Percentiles rank a stretch among this genome's conserved stretches.
Conservation (phyloP, 2,888 invertebrate species). For the Scelioninae gen. 2 region DNA sequence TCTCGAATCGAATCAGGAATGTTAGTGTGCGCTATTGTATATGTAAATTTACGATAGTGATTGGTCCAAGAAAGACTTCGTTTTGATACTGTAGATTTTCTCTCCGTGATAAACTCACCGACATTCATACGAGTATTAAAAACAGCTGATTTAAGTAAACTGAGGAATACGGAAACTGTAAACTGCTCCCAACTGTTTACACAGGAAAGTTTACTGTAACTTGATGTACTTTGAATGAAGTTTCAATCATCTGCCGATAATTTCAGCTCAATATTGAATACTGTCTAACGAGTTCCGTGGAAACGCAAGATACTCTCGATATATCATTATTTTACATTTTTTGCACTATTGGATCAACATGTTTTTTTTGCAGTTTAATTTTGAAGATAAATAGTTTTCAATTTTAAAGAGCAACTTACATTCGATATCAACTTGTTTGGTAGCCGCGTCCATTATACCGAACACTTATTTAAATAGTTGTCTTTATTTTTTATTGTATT, state of each 20-base stretch:
- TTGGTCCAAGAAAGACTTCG: not conserved
- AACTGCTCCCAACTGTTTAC: constrained; percentile 54
- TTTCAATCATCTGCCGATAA: constrained; percentile 61
- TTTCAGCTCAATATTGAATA: constrained; percentile 60
- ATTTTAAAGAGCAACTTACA: no score
- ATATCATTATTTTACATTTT: no score
- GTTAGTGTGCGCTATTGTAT: not conserved
- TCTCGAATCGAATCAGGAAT: constrained; percentile 16
- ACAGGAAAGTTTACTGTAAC: constrained; percentile 55
- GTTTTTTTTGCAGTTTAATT: no score
- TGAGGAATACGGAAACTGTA: constrained; percentile 27
- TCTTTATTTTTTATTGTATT: no score
- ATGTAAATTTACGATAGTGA: not conserved
- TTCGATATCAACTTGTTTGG: no score
- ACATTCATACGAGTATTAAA: no score
- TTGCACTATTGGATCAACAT: no score
- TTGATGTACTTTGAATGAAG: constrained; percentile 60
- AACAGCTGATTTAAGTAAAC: no score
- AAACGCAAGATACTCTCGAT: not conserved
- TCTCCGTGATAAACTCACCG: constrained; percentile 26
- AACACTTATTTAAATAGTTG: no score
- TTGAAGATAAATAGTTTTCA: no score
- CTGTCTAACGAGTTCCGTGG: constrained; percentile 53
- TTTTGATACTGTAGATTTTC: constrained; percentile 29
- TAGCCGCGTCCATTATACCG: no score